Conservation (phyloP, 2,888 invertebrate species). For the Brachylomia viminalis region DNA sequence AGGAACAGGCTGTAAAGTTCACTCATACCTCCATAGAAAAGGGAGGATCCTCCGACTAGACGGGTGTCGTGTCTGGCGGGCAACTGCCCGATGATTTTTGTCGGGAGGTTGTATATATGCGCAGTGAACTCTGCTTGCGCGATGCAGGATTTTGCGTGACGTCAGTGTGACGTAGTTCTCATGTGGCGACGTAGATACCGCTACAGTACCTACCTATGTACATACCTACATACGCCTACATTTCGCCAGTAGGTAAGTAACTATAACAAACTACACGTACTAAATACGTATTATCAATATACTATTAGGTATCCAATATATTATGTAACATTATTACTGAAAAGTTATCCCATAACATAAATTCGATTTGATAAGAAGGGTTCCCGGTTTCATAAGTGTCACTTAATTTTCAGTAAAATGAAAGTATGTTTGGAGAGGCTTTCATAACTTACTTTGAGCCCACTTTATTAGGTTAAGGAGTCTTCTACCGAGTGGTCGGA, state of each 20-base stretch:
- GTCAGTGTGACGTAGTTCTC: too few relatives aligned
- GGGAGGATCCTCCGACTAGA: too few relatives aligned
- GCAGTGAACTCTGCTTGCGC: too few relatives aligned
- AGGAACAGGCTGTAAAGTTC: too few relatives aligned
- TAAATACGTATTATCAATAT: conserved; percentile 5
- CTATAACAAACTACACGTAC: background rate
- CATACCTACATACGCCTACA: background rate
- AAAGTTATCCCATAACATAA: conserved; percentile 46
- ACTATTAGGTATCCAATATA: conserved; percentile 1
- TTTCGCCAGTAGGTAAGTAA: background rate
- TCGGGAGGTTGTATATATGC: too few relatives aligned
- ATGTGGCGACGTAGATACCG: too few relatives aligned
- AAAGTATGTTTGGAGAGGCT: conserved; percentile 51
- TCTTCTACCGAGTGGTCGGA: conserved; percentile 36
- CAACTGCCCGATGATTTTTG: too few relatives aligned
- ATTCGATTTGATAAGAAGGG: conserved; percentile 57
- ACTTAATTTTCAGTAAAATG: conserved; percentile 48
- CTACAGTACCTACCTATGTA: too few relatives aligned
- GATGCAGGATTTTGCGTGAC: too few relatives aligned
- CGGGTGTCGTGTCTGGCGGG: too few relatives aligned
- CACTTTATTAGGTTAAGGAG: conserved; percentile 47
- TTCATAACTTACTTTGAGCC: conserved; percentile 53
- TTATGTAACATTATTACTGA: conserved; percentile 20
- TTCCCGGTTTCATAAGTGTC: conserved; percentile 38
- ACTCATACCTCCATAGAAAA: too few relatives aligned